Percentiles rank a stretch among this genome's conserved stretches.
These are phyloP conservation scores for Schizopygopsis malacanthus DNA, from an alignment of 2,797 vertebrate genomes.

Conservation along the genomic window DNA sequence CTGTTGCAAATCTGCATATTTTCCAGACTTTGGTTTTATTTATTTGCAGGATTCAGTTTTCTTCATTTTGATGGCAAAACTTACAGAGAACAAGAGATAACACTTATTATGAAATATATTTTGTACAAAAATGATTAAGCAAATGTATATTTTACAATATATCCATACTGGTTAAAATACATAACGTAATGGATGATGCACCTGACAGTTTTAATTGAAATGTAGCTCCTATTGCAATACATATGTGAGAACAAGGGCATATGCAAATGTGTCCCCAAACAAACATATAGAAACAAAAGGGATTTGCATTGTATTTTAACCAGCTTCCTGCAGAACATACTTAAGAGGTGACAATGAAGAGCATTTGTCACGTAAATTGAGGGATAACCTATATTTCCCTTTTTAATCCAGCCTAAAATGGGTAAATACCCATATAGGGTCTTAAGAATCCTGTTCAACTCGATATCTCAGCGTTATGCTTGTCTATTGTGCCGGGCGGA, in stretches of 20 bases:
- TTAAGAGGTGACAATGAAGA: constrained; percentile 49
- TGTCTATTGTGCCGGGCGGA: constrained; percentile 66
- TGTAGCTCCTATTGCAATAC: constrained; percentile 32
- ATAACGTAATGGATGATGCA: neutral
- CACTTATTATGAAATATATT: neutral
- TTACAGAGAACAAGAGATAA: neutral
- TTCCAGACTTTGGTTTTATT: constrained; percentile 12
- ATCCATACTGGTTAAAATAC: neutral
- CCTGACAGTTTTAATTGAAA: neutral
- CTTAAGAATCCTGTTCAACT: constrained; percentile 44
- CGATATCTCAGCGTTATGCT: constrained; percentile 52
- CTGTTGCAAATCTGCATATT: constrained; percentile 74
- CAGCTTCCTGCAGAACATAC: constrained; percentile 17
- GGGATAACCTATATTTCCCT: constrained; percentile 76
- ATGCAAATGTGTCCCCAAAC: constrained; percentile 58
- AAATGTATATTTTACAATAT: neutral
- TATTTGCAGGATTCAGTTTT: constrained; percentile 4
- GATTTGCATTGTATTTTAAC: constrained; percentile 30
- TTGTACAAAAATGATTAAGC: neutral
- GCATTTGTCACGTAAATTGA: constrained; percentile 68
- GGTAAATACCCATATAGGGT: constrained; percentile 67
- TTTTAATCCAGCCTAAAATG: constrained; percentile 73
- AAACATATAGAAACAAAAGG: constrained; percentile 55
- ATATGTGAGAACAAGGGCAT: constrained; percentile 38
- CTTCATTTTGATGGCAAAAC: constrained; percentile 14